Percentiles rank a stretch among this genome's conserved stretches.
Evolutionary conservation across 2,888 invertebrate genomes (phyloP).

Genomic region (Tuta absoluta): DNA sequence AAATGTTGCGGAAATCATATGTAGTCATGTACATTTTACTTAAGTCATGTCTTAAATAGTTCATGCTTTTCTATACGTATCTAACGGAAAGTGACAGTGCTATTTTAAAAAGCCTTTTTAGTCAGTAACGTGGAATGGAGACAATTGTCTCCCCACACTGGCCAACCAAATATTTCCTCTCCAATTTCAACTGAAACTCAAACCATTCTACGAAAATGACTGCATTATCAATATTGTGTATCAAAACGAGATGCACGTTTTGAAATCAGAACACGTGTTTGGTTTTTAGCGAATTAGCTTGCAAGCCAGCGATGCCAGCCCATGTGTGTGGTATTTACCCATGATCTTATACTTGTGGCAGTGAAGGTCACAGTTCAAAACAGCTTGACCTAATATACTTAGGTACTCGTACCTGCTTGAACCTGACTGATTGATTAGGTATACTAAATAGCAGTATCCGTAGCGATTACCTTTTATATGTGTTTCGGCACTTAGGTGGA

Average conservation of each 20-base stretch:
- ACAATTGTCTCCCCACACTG: neutral
- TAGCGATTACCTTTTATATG: too few species aligned
- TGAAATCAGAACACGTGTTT: constrained; percentile 41
- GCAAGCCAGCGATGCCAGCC: constrained; percentile 31
- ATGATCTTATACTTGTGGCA: constrained; percentile 2
- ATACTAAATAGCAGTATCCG: too few species aligned
- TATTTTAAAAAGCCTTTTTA: too few species aligned
- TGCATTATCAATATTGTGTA: neutral
- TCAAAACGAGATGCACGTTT: constrained; percentile 17
- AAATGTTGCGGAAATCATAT: too few species aligned
- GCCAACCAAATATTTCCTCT: neutral
- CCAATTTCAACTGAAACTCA: neutral
- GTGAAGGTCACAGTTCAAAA: constrained; percentile 4
- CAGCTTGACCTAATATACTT: neutral
- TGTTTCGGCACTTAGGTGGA: too few species aligned
- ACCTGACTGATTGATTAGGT: too few species aligned
- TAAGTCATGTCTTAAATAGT: too few species aligned
- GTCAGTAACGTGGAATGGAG: too few species aligned
- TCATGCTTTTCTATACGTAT: too few species aligned
- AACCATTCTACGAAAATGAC: neutral
- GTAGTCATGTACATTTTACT: too few species aligned
- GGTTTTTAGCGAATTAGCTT: constrained; percentile 44
- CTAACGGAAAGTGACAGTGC: too few species aligned
- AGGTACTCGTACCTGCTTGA: neutral
- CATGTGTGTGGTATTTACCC: constrained; percentile 4